A percentile compares a stretch with the other conserved stretches of the same genome.
Conservation (phyloP, 1,140 invertebrate genomes). For the Trachelipus rathkii region DNA sequence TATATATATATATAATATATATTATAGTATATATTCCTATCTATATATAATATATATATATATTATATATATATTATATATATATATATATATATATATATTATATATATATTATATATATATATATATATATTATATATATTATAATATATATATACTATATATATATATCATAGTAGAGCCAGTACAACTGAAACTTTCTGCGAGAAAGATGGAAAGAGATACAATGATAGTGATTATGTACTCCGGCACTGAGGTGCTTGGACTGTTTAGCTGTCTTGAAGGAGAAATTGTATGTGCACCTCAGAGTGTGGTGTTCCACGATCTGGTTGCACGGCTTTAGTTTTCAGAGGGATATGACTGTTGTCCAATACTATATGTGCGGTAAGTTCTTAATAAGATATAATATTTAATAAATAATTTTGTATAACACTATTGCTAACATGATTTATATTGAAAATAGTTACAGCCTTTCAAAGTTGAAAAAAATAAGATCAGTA, state of each 20-base stretch:
- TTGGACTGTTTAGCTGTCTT: conserved; percentile 49
- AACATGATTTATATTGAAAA: too few species aligned
- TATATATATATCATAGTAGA: not conserved
- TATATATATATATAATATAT: too few species aligned
- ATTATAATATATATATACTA: too few species aligned
- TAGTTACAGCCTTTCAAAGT: too few species aligned
- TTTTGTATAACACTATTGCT: not conserved
- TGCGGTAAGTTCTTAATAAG: conserved; percentile 36
- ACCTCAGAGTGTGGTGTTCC: conserved; percentile 48
- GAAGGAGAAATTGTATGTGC: conserved; percentile 50
- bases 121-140: too few species aligned
- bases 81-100: too few species aligned
- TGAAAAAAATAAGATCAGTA: too few species aligned
- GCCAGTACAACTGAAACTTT: not conserved
- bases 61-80: too few species aligned
- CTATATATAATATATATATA: too few species aligned
- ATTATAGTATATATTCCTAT: too few species aligned
- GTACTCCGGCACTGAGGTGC: conserved; percentile 48
- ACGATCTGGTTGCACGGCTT: conserved; percentile 16
- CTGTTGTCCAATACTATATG: conserved; percentile 37
- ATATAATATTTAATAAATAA: not conserved
- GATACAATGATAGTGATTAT: conserved; percentile 47
- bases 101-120: too few species aligned
- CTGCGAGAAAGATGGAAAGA: conserved; percentile 15
- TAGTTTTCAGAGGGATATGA: conserved; percentile 11